A percentile compares a stretch with the other conserved stretches of the same genome.
Evolutionary conservation across 2,113 vertebrate genomes (phyloP).

Genomic region (Ptychochromis oligacanthus): DNA sequence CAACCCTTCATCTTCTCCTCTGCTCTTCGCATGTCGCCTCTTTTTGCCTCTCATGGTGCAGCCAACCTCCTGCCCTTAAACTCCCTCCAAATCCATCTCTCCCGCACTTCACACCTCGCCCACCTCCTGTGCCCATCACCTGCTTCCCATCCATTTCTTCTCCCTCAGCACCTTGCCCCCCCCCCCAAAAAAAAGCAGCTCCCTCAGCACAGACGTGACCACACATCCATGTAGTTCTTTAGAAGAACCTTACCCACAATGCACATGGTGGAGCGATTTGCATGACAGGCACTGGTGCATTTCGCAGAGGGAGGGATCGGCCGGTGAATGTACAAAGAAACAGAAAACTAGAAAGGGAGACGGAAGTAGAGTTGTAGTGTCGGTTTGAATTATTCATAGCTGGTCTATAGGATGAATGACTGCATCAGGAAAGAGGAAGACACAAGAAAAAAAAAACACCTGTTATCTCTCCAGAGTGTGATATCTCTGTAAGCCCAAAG

Average conservation of each 20-base stretch:
- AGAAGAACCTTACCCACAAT: constrained; percentile 57
- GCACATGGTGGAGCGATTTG: constrained; percentile 65
- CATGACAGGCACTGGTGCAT: constrained; percentile 61
- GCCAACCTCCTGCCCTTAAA: constrained; percentile 24
- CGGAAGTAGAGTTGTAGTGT: constrained; percentile 24
- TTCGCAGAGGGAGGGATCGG: constrained; percentile 48
- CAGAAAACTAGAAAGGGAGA: constrained; percentile 2
- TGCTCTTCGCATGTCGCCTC: not conserved
- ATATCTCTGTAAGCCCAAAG: constrained; percentile 54
- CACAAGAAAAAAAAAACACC: constrained; percentile 27
- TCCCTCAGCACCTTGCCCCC: not conserved
- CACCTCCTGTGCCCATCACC: constrained; percentile 27
- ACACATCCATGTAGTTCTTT: constrained; percentile 70
- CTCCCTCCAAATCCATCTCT: constrained; percentile 13
- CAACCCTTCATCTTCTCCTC: constrained; percentile 46
- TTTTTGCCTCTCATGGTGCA: not conserved
- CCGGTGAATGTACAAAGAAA: constrained; percentile 23
- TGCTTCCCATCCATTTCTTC: constrained; percentile 4
- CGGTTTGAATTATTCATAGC: constrained; percentile 78
- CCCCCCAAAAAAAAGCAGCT: constrained; percentile 25
- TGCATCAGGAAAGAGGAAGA: constrained; percentile 15
- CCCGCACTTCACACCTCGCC: constrained; percentile 25
- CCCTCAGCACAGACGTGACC: constrained; percentile 63
- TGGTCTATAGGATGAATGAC: constrained; percentile 36
- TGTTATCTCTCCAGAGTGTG: constrained; percentile 55